Evolutionary conservation across 2,113 vertebrate species (phyloP).

Genomic region (Xenopus laevis): DNA sequence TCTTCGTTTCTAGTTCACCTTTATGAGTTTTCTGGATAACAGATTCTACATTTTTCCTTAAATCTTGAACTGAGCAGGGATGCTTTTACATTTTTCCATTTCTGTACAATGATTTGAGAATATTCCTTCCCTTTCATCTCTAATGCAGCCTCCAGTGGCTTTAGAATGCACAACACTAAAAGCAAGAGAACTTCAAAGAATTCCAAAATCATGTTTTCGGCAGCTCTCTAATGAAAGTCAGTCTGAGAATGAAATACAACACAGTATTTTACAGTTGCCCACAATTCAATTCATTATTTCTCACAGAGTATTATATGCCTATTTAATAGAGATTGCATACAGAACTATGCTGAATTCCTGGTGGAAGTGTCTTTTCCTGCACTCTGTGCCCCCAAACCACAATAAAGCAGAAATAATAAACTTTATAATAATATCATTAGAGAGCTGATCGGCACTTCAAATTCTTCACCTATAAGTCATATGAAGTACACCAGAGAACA

Average conservation of each 20-base stretch:
- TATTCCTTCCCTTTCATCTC: slow-evolving; percentile 27
- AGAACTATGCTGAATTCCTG: too few relatives aligned
- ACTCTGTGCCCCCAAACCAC: too few relatives aligned
- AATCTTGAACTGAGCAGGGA: too few relatives aligned
- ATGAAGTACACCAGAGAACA: too few relatives aligned
- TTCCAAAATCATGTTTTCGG: slow-evolving; percentile 26
- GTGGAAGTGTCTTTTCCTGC: too few relatives aligned
- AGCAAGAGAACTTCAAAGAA: slow-evolving; percentile 41
- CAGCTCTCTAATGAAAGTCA: slow-evolving; percentile 10
- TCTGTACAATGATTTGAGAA: neutral
- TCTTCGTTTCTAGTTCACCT: too few relatives aligned
- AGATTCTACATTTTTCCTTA: too few relatives aligned
- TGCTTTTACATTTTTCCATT: slow-evolving; percentile 9
- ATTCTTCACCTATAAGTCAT: too few relatives aligned
- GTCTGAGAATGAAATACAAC: slow-evolving; percentile 1
- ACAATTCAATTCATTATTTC: slow-evolving; percentile 11
- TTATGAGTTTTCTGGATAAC: too few relatives aligned
- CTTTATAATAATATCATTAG: too few relatives aligned
- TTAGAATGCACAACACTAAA: slow-evolving; percentile 19
- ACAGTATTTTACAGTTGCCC: slow-evolving; percentile 12
- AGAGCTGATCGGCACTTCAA: too few relatives aligned
- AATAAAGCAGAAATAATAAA: too few relatives aligned
- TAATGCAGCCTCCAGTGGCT: slow-evolving; percentile 37
- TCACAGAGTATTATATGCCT: slow-evolving; percentile 1
- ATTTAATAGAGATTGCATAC: neutral